phyloP scores from a whole-genome alignment of 1,140 invertebrate species.

The Zeugodacus cucurbitae region DNA sequence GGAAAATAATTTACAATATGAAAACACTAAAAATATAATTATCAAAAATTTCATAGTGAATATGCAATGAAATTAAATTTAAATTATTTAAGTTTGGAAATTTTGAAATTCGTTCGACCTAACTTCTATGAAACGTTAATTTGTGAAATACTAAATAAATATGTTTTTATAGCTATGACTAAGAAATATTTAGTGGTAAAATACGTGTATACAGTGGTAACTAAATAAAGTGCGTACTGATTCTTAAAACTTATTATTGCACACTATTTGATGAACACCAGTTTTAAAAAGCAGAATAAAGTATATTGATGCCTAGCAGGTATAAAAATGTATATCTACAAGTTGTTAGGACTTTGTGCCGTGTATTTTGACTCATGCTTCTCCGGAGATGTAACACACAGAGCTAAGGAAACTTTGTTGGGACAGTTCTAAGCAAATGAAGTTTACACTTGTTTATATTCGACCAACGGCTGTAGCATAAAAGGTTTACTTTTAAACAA shows the following conservation, averaged over 20 bases:
- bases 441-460: too few species aligned
- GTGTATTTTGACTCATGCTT: too few species aligned
- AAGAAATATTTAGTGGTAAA: conserved; percentile 11
- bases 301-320: too few species aligned
- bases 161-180: conserved; percentile 13
- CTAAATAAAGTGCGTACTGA: conserved; percentile 24
- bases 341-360: too few species aligned
- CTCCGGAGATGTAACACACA: too few species aligned
- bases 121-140: neutral
- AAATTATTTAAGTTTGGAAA: neutral
- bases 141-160: neutral
- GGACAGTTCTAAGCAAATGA: too few species aligned
- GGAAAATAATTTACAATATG: neutral
- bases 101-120: neutral
- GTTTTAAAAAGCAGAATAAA: too few species aligned
- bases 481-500: too few species aligned
- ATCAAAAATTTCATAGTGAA: neutral
- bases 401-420: too few species aligned
- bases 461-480: too few species aligned
- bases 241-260: neutral
- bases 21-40: neutral
- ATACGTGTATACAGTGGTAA: neutral
- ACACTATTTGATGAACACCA: too few species aligned
- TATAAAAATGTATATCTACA: too few species aligned
- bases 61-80: neutral